Conservation (phyloP, 2,797 vertebrate genomes). For the Cyprinodon diabolis region DNA sequence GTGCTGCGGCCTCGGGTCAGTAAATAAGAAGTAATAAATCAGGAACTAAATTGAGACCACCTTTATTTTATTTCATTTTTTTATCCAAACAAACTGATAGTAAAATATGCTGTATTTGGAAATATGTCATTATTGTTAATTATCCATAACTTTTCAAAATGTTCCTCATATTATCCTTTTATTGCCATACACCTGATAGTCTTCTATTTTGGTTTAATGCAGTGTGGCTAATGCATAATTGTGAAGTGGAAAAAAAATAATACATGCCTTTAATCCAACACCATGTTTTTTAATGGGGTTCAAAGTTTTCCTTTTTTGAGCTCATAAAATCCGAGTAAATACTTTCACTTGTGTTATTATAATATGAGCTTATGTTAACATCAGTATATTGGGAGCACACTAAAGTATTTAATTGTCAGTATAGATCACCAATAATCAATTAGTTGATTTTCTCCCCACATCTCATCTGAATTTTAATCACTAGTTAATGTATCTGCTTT, state of each 20-base stretch:
- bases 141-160: neutral
- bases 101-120: neutral
- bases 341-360: neutral
- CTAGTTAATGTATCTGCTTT: neutral
- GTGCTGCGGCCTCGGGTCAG: constrained; percentile 93
- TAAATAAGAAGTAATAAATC: neutral
- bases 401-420: neutral
- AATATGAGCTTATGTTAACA: neutral
- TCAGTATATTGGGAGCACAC: neutral
- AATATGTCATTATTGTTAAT: neutral
- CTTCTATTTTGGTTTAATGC: neutral
- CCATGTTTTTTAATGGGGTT: neutral
- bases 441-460: neutral
- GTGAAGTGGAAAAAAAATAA: too few species aligned
- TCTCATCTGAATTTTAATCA: neutral
- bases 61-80: neutral
- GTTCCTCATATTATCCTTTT: neutral
- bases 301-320: neutral
- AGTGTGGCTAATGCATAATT: neutral
- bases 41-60: neutral
- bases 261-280: neutral
- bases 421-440: neutral
- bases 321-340: neutral
- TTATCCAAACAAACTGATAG: neutral
- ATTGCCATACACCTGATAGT: neutral